These are phyloP conservation scores for Macrotrachela quadricornifera DNA, from an alignment of 1,140 invertebrate species.

Conservation along the genomic window DNA sequence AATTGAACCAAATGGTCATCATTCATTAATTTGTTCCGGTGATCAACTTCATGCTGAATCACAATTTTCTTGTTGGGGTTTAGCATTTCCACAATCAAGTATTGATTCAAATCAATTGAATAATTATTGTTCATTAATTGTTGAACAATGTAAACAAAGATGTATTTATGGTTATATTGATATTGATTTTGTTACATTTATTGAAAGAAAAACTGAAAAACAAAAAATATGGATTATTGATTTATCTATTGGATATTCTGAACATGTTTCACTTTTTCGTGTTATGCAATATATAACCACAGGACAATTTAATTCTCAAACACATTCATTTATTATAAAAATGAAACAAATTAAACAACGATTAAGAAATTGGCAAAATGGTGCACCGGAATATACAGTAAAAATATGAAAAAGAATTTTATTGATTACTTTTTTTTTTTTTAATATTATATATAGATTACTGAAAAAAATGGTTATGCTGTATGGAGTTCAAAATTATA, in stretches of 20 bases:
- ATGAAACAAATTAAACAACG: too few species aligned
- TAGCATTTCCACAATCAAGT: conserved; percentile 27
- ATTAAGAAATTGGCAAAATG: too few species aligned
- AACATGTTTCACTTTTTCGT: conserved; percentile 22
- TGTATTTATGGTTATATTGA: conserved; percentile 25
- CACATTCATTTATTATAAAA: conserved; percentile 19
- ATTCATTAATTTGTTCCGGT: conserved; percentile 18
- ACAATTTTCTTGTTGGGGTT: conserved; percentile 24
- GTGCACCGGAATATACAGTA: too few species aligned
- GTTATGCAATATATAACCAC: conserved; percentile 24
- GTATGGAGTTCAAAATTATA: conserved; percentile 24
- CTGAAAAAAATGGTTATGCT: conserved; percentile 14
- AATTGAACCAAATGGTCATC: conserved; percentile 23
- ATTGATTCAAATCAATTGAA: conserved; percentile 23
- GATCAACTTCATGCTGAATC: conserved; percentile 28
- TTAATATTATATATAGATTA: too few species aligned
- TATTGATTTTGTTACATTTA: conserved; percentile 29
- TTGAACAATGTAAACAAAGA: conserved; percentile 22
- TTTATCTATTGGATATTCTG: conserved; percentile 23
- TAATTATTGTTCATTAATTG: conserved; percentile 18
- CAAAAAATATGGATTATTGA: conserved; percentile 28
- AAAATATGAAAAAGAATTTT: too few species aligned
- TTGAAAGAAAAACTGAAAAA: conserved; percentile 21
- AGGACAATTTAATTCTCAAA: conserved; percentile 17
- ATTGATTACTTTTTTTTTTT: too few species aligned